Base-by-base conservation (phyloP, 1,140 invertebrate genomes). In the Rhopalosiphum maidis region DNA sequence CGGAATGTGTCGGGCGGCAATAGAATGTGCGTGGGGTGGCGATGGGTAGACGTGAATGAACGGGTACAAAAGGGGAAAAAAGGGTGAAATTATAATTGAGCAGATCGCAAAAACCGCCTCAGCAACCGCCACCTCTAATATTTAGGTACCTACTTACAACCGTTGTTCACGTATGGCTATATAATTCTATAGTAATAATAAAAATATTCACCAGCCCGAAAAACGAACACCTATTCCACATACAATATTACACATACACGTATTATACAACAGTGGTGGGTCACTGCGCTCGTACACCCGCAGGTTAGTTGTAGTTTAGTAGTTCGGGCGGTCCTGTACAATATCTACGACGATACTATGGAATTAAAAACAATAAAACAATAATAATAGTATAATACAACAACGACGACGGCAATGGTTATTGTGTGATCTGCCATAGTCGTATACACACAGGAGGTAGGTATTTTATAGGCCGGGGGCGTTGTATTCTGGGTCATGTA, bases 61-160 rank as follows among this genome's bases (percentile, higher is more conserved):
- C 2, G 30, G 48, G n/a, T 41, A 35, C 15, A 55, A 89, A 89
- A 89, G 87, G 87, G n/a, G 51, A 89, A 54, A 55, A 89, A 89
- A 89, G 87, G 87, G 51, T 54, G 22, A 54, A 89, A 89, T 89
- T 89, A 54, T 89, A 55, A 89, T 88, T 89, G 87, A 89, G 87
- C n/a, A 25, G n/a, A 89, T 89, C 87, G 35, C 48, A 51, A 55
- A 89, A 54, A 89, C 35, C 35, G 22, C 22, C 22, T 15, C 85
- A 2, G 30, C n/a, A 30, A 46, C 30, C 35, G 3, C 25, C 37
- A 41, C 41, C 43, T 43, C 43, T 43, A 15, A 46, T 46, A 46
- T n/a, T n/a, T 77, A 18, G 30, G n/a, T n/a, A 18, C 54, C 54
- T 23, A 77, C 60, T 77, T 86, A 46, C 83, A n/a, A 25, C 11